These are phyloP conservation scores for Pseudorasbora parva DNA, from an alignment of 2,113 vertebrate genomes.

Conservation along the genomic window DNA sequence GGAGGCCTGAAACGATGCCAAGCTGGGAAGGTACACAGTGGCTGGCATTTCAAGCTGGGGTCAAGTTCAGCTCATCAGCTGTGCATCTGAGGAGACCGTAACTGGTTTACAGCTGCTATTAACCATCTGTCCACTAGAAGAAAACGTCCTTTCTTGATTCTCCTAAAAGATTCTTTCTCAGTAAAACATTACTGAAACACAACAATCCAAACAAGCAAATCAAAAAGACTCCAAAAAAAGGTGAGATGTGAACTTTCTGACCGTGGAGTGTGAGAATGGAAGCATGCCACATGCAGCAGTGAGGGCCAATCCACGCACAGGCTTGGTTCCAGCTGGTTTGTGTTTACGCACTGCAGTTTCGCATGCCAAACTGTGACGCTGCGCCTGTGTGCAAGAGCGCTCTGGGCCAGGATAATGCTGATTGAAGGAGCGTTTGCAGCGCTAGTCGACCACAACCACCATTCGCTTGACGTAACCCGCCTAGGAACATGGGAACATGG, in stretches of 20 bases:
- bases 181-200: background rate
- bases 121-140: conserved; percentile 50
- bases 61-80: conserved; percentile 51
- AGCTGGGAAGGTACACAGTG: conserved; percentile 17
- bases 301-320: background rate
- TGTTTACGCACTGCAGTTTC: conserved; percentile 28
- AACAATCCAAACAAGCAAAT: background rate
- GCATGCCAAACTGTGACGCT: conserved; percentile 5
- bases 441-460: conserved; percentile 42
- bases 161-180: background rate
- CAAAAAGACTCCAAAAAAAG: background rate
- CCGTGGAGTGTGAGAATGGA: conserved; percentile 5
- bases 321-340: conserved; percentile 18
- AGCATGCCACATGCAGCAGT: conserved; percentile 4
- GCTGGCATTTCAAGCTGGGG: conserved; percentile 53
- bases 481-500: conserved; percentile 3
- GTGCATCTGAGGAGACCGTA: conserved; percentile 20
- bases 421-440: conserved; percentile 43
- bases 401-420: conserved; percentile 45
- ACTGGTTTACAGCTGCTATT: conserved; percentile 34
- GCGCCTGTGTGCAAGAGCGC: conserved; percentile 3
- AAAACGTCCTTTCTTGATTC: conserved; percentile 1
- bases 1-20: conserved; percentile 46
- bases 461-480: conserved; percentile 41
- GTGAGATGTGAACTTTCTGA: background rate